These are phyloP conservation scores for Cerastoderma edule DNA, from an alignment of 2,888 invertebrate genomes.

Conservation along the genomic window DNA sequence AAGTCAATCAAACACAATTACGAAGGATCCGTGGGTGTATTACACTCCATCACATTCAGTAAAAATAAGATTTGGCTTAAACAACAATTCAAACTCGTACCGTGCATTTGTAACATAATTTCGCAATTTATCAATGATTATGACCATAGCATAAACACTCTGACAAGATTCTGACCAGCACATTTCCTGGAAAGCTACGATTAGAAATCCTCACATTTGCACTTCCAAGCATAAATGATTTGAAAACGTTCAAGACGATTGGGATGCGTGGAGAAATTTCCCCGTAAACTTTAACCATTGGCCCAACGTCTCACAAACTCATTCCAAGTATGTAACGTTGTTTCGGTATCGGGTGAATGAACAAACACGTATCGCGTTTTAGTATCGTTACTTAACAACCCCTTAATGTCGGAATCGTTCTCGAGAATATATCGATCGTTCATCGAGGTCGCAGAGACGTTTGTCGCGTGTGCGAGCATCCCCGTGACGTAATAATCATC, in stretches of 20 bases:
- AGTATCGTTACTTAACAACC: constrained; percentile 40
- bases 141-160: background rate
- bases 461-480: constrained; percentile 85
- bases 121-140: background rate
- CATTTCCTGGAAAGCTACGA: background rate
- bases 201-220: background rate
- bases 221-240: background rate
- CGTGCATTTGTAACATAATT: too few relatives aligned
- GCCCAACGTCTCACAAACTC: constrained; percentile 51
- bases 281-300: background rate
- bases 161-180: background rate
- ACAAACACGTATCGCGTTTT: constrained; percentile 57
- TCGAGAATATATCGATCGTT: constrained; percentile 77
- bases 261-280: background rate
- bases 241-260: background rate
- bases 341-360: constrained; percentile 54
- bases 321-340: constrained; percentile 47
- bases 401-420: constrained; percentile 43
- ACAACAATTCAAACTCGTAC: too few relatives aligned
- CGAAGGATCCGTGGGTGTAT: too few relatives aligned
- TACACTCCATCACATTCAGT: too few relatives aligned
- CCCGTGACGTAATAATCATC: constrained; percentile 95
- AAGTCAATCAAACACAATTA: too few relatives aligned
- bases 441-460: constrained; percentile 67
- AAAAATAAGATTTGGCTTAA: too few relatives aligned